Base-by-base conservation (phyloP, 2,797 vertebrate genomes). In the Nasua narica region DNA sequence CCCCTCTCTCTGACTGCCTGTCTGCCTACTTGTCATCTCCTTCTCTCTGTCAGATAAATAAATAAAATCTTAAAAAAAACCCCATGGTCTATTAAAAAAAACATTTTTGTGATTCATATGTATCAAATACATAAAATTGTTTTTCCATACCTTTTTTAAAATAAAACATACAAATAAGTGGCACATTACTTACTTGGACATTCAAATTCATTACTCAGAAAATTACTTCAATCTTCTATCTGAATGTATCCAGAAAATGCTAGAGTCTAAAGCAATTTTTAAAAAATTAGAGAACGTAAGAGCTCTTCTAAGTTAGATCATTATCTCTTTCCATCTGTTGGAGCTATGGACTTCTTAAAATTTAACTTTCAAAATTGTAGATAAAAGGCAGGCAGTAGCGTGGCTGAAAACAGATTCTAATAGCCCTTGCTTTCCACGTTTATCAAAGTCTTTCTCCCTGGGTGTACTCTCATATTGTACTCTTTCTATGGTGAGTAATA, bases 251-350 rank as follows among this genome's bases (percentile, higher is more conserved):
- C 13, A 72, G 62, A 87, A 87, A 87, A 94, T 90, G 72, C 54
- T 54, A 29, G 23, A 83, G n/a, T 87, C 4, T 83, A 78, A 94
- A 82, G 70, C 32, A 65, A 74, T n/a, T 76, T 95, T 95, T 96
- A 72, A 72, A 11, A 89, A 48, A 48, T 2, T 19, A 62, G 29
- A n/a, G 23, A 91, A 86, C 78, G 58, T 58, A 52, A 90, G 27
- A n/a, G 69, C 29, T 72, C 14, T 90, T 86, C 14, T n/a, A 85
- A 43, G n/a, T 65, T 86, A 82, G 37, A 82, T 82, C 4, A n/a
- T 52, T 88, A 52, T 46, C 7, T 67, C 15, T 89, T 81, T 93
- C 54, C 32, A 82, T 58, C 29, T 93, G n/a, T 77, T 91, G 50
- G 3, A 86, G 85, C 11, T 56, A 48, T 67, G 32, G 5, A 32